A percentile compares a stretch with the other conserved stretches of the same genome.
phyloP scores from a whole-genome alignment of 2,888 invertebrate genomes.

The Euproctis similis region DNA sequence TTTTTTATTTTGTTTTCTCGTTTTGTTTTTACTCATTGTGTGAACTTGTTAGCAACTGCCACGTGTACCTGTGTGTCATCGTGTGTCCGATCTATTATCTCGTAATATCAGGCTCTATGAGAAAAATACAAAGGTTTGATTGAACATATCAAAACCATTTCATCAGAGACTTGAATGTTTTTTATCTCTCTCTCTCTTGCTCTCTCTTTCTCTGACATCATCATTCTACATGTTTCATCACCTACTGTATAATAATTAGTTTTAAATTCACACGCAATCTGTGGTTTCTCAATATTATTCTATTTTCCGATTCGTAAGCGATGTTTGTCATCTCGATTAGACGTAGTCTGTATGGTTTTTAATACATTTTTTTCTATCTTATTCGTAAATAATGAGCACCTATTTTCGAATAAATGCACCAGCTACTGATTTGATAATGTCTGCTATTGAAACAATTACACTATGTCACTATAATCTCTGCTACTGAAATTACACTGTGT shows the following conservation, averaged over 20 bases:
- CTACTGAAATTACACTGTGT: too few species aligned
- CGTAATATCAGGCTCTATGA: conserved; percentile 55
- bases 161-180: conserved; percentile 31
- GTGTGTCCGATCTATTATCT: conserved; percentile 54
- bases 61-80: conserved; percentile 65
- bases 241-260: too few species aligned
- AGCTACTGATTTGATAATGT: too few species aligned
- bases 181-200: too few species aligned
- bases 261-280: too few species aligned
- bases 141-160: conserved; percentile 44
- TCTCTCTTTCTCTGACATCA: too few species aligned
- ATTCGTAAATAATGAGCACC: conserved; percentile 36
- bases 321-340: conserved; percentile 14
- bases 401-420: conserved; percentile 41
- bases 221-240: too few species aligned
- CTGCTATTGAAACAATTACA: too few species aligned
- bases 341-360: conserved; percentile 46
- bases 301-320: conserved; percentile 31
- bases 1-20: conserved; percentile 45
- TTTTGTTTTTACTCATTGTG: conserved; percentile 59
- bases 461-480: too few species aligned
- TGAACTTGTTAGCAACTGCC: conserved; percentile 62
- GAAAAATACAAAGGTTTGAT: conserved; percentile 66
- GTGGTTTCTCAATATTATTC: conserved; percentile 36
- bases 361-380: conserved; percentile 31